Conservation (phyloP, 2,888 invertebrate species). For the Dioctria rufipes region DNA sequence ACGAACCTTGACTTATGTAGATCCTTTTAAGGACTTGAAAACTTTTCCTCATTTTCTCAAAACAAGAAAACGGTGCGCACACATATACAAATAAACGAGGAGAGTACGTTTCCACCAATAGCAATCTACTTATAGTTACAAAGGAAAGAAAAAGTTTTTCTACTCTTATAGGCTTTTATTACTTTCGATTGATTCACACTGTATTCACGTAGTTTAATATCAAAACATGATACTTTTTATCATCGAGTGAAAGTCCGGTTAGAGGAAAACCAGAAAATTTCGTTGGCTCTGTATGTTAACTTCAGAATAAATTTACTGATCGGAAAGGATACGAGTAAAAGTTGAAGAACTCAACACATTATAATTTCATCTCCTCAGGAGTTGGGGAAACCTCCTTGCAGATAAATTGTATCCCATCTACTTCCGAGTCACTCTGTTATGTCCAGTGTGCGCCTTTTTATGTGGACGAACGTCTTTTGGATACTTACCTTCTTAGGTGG, state of each 20-base stretch:
- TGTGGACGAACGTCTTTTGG: not conserved
- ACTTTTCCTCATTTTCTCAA: conserved; percentile 11
- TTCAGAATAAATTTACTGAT: conserved; percentile 24
- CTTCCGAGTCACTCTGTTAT: not conserved
- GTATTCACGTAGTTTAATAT: conserved; percentile 43
- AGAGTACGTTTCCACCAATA: not conserved
- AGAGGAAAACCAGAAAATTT: conserved; percentile 5
- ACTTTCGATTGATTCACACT: conserved; percentile 49
- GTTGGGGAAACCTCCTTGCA: not conserved
- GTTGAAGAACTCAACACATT: conserved; percentile 20
- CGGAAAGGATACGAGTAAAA: not conserved
- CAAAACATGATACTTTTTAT: conserved; percentile 35
- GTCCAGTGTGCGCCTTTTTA: not conserved
- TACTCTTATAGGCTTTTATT: conserved; percentile 49
- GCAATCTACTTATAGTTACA: not conserved
- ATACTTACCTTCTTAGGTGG: not conserved
- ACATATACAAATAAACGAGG: not conserved
- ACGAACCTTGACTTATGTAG: conserved; percentile 34
- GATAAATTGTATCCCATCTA: conserved; percentile 19
- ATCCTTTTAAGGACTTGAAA: conserved; percentile 40
- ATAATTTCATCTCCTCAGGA: conserved; percentile 3
- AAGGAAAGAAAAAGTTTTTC: conserved; percentile 30
- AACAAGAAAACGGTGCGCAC: conserved; percentile 22
- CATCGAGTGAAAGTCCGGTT: not conserved
- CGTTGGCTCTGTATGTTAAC: not conserved